A percentile compares a stretch with the other conserved stretches of the same genome.
These are phyloP conservation scores for Drosophila suzukii DNA, from an alignment of 1,140 invertebrate species.

Conservation along the genomic window DNA sequence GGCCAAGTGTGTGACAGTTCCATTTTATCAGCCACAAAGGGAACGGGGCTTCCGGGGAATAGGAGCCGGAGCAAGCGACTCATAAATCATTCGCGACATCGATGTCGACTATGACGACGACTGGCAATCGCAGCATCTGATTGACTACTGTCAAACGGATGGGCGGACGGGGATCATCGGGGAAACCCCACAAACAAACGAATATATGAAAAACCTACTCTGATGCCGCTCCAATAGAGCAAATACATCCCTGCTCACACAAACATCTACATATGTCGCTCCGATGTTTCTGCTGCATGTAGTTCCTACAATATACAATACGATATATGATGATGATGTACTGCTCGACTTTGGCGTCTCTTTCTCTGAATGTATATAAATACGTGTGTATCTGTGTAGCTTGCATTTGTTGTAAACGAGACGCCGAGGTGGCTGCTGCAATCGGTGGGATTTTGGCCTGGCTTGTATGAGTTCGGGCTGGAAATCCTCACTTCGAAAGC, in stretches of 20 bases:
- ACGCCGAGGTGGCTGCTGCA: slow-evolving; percentile 31
- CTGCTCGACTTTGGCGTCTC: slow-evolving; percentile 17
- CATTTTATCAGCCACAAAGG: slow-evolving; percentile 60
- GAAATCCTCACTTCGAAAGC: slow-evolving; percentile 20
- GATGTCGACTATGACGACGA: slow-evolving; percentile 77
- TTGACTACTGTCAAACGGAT: slow-evolving; percentile 74
- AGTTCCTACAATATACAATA: slow-evolving; percentile 33
- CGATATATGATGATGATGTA: slow-evolving; percentile 45
- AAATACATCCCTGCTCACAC: slow-evolving; percentile 18
- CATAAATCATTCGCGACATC: slow-evolving; percentile 79
- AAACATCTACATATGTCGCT: slow-evolving; percentile 8
- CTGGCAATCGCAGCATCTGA: slow-evolving; percentile 76
- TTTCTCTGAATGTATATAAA: slow-evolving; percentile 8
- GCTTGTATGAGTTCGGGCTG: background rate
- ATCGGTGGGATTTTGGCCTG: slow-evolving; percentile 11
- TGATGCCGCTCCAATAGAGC: slow-evolving; percentile 24
- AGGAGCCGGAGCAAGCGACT: slow-evolving; percentile 48
- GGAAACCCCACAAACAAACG: slow-evolving; percentile 19
- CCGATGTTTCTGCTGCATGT: slow-evolving; percentile 18
- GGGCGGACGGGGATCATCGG: slow-evolving; percentile 18
- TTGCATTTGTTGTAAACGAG: slow-evolving; percentile 64
- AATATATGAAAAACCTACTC: slow-evolving; percentile 20
- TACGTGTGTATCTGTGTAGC: slow-evolving; percentile 24
- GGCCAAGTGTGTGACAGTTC: slow-evolving; percentile 67
- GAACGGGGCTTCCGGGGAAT: background rate